phyloP scores from a whole-genome alignment of 1,140 invertebrate genomes.

The Philotrypesis tridentata region DNA sequence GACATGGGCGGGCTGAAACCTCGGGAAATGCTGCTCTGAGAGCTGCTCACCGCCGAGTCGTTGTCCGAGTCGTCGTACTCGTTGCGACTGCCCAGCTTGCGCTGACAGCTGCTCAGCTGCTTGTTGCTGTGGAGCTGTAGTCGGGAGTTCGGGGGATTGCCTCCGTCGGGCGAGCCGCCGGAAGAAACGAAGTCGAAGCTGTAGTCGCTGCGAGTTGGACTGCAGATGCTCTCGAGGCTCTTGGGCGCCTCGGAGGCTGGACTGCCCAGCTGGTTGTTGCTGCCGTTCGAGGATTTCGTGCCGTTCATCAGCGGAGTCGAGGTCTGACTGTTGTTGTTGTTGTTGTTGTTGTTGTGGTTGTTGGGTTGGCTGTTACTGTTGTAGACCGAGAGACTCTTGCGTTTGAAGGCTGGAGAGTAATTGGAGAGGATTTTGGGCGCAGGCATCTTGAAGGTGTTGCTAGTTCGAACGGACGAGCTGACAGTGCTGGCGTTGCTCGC shows the following conservation, averaged over 20 bases:
- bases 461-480: constrained; percentile 63
- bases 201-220: constrained; percentile 75
- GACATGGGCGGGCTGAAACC: constrained; percentile 79
- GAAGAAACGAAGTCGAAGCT: constrained; percentile 72
- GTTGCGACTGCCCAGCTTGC: constrained; percentile 14
- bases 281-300: constrained; percentile 4
- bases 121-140: constrained; percentile 54
- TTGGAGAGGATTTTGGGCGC: constrained; percentile 78
- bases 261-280: constrained; percentile 49
- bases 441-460: constrained; percentile 66
- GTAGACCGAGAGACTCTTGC: constrained; percentile 82
- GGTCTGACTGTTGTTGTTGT: constrained; percentile 41
- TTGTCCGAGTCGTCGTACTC: constrained; percentile 85
- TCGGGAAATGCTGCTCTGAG: constrained; percentile 81
- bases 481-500: constrained; percentile 64
- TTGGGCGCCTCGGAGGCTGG: constrained; percentile 69
- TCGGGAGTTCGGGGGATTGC: constrained; percentile 54
- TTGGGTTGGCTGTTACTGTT: constrained; percentile 61
- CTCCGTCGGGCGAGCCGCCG: constrained; percentile 60
- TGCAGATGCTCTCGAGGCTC: constrained; percentile 77
- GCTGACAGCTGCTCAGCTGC: not conserved
- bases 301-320: not conserved
- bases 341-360: constrained; percentile 19
- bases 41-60: constrained; percentile 88
- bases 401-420: constrained; percentile 89